Base-by-base conservation (phyloP, 2,888 invertebrate species). In the Caenorhabditis zanzibari region DNA sequence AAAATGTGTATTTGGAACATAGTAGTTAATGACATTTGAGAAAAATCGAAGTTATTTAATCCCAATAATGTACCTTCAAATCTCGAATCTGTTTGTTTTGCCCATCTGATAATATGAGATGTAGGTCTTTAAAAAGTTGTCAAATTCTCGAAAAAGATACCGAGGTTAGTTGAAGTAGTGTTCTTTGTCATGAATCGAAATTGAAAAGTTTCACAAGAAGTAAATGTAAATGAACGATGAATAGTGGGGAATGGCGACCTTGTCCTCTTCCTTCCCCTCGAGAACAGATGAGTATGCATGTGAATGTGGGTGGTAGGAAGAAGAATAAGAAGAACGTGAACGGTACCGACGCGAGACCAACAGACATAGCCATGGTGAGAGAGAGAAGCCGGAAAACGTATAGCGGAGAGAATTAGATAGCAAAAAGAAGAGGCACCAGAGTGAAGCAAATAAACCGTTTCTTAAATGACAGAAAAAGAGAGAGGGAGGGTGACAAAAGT, bases 371-470 rank as follows among this genome's bases (percentile, higher is more conserved):
- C 59, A 32, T 52, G 68, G 35, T 4, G 47, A 44, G 24, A 66
- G 68, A 77, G 77, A n/a, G 14, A 52, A 44, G 41, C 38, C 19
- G 35, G 63, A 63, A 41, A 63, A 63, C 9, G 58, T 28, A 28
- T 54, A 61, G 38, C 28, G 71, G 24, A 59, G 68, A 77, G 77
- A 32, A 52, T 49, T 28, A 82, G 69, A 61, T 19, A 74, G 74
- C 28, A 16, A 52, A 14, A 74, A 28, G 24, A n/a, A 35, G 12
- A 24, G 22, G 54, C 28, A 14, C n/a, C 7, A 28, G 24, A 69
- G 24, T 16, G 81, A 69, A 75, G 74, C 76, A 68, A 76, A 76
- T 68, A 76, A 76, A 76, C 68, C 41, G 49, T 76, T 68, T 68
- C 54, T 54, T 61, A 47, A 75, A 63, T 75, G 52, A 56, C 44